Evolutionary conservation across 1,140 invertebrate genomes (phyloP), one percentile per base, ranked within the genome.

Genomic region (Pogonognathellus flavescens): DNA sequence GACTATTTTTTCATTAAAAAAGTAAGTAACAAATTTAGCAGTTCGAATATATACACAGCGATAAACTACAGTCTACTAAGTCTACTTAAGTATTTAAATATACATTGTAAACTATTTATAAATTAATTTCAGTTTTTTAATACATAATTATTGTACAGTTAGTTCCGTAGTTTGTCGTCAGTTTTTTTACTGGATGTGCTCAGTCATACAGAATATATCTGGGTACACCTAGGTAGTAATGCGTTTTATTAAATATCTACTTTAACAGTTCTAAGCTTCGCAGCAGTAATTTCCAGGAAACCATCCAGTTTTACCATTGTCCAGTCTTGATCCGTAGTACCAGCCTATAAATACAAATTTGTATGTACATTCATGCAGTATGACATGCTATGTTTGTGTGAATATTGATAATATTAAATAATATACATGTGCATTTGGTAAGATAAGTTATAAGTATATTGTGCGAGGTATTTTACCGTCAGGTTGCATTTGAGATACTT

Each of bases 281-380:
- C 22, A 55, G 72, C 86, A 86, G 70, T 89, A 88, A 84, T 89
- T 89, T 85, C 86, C 87, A 20, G 87, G 88, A 80, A 89, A 89
- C 88, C 88, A 89, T n/a, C 88, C 88, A 49, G 82, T 55, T 14
- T 88, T 84, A 22, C 80, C 86, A 59, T 18, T 80, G 41, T 76
- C 57, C 10, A 85, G 2, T 76, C 87, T 89, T 18, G 82, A 85
- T 10, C 88, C 88, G 60, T 70, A 86, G 41, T 89, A 88, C 88
- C 88, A 89, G n/a, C 87, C 87, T 88, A 50, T 20, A 49, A n/a
- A 53, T 53, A 50, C 11, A 60, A 72, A 82, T 82, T 70, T 6
- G 20, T 57, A 31, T 18, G 62, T 20, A 25, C n/a, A 62, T 76
- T 3, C 31, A 41, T 41, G 31, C 31, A 41, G 6, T 41, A 3